Evolutionary conservation across 2,797 vertebrate genomes (phyloP).

Genomic region (Enteromius argenteus): DNA sequence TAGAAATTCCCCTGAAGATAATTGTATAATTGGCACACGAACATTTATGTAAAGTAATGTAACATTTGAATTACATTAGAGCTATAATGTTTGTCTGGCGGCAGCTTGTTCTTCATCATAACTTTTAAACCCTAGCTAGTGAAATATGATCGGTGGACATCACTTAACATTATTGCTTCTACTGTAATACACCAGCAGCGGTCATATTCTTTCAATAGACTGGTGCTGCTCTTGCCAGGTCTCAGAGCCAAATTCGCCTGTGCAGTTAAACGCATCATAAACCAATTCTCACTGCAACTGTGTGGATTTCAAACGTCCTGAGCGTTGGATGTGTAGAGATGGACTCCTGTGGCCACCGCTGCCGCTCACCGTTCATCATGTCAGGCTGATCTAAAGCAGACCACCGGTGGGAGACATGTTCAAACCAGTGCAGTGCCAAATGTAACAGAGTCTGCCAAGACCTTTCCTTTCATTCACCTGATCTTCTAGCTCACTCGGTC

Average conservation of each 20-base stretch:
- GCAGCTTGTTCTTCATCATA: slow-evolving; percentile 13
- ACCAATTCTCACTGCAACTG: slow-evolving; percentile 67
- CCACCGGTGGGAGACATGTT: slow-evolving; percentile 85
- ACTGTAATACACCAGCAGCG: slow-evolving; percentile 58
- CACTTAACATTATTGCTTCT: slow-evolving; percentile 49
- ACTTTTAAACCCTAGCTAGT: slow-evolving; percentile 5
- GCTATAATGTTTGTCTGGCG: not conserved
- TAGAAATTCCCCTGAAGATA: not conserved
- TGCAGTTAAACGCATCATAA: slow-evolving; percentile 68
- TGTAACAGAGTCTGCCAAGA: slow-evolving; percentile 76
- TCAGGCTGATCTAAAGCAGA: slow-evolving; percentile 89
- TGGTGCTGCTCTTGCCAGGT: slow-evolving; percentile 46
- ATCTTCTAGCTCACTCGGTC: slow-evolving; percentile 10
- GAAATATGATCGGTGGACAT: slow-evolving; percentile 53
- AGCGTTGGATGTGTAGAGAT: slow-evolving; percentile 30
- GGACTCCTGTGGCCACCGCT: not conserved
- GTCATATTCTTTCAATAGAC: slow-evolving; percentile 67
- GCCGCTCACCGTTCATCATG: slow-evolving; percentile 66
- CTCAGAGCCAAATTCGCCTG: slow-evolving; percentile 65
- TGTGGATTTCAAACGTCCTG: slow-evolving; percentile 66
- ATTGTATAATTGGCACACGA: not conserved
- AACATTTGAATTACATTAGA: slow-evolving; percentile 11
- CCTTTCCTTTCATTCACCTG: slow-evolving; percentile 62
- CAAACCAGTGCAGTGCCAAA: slow-evolving; percentile 78
- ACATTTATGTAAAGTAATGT: not conserved